These are phyloP conservation scores for Temnothorax unifasciatus DNA, from an alignment of 2,888 invertebrate species.

Conservation along the genomic window DNA sequence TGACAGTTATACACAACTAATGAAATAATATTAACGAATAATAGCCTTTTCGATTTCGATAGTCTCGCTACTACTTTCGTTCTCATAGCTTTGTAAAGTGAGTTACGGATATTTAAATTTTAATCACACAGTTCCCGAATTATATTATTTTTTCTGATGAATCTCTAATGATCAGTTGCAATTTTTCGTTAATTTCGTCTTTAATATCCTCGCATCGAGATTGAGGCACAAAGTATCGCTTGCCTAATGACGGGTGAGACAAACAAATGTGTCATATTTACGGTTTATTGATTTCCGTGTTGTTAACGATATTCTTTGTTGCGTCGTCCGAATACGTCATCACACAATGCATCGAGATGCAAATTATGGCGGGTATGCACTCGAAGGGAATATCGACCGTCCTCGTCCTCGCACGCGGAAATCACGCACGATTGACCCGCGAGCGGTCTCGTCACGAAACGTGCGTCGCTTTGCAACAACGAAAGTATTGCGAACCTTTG, in stretches of 20 bases:
- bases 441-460: slow-evolving; percentile 24
- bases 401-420: slow-evolving; percentile 47
- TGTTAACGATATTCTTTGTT: background rate
- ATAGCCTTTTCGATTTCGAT: background rate
- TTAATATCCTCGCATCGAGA: background rate
- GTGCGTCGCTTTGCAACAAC: slow-evolving; percentile 7
- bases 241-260: background rate
- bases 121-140: background rate
- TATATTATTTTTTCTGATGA: background rate
- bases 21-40: background rate
- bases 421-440: slow-evolving; percentile 42
- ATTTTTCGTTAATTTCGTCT: background rate
- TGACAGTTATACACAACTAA: background rate
- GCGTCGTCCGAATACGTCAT: background rate
- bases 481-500: background rate
- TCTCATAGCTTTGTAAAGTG: background rate
- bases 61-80: background rate
- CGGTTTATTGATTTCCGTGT: background rate
- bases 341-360: slow-evolving; percentile 10
- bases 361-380: slow-evolving; percentile 2
- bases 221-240: background rate
- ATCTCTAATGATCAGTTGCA: background rate
- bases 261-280: background rate
- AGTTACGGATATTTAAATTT: background rate
- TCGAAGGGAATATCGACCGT: slow-evolving; percentile 45